phyloP scores from a whole-genome alignment of 2,113 vertebrate species.

The Perca fluviatilis region DNA sequence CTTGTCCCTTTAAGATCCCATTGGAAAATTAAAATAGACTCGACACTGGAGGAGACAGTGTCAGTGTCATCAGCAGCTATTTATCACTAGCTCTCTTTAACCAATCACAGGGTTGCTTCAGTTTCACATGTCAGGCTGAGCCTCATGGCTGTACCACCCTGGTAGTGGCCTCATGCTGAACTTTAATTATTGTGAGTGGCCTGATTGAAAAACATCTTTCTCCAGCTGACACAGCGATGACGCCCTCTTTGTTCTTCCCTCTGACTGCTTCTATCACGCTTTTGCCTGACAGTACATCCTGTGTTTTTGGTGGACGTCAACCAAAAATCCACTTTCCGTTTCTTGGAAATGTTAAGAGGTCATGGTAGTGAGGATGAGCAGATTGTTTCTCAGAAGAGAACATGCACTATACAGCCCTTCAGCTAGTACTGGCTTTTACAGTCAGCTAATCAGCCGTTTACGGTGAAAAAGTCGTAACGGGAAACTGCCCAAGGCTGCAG shows the following conservation, averaged over 20 bases:
- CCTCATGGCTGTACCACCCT: slow-evolving; percentile 33
- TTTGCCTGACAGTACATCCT: slow-evolving; percentile 41
- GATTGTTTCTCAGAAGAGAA: slow-evolving; percentile 32
- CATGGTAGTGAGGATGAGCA: slow-evolving; percentile 4
- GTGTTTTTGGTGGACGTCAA: slow-evolving; percentile 58
- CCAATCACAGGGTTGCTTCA: slow-evolving; percentile 31
- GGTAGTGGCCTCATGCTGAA: slow-evolving; percentile 58
- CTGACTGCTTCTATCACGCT: slow-evolving; percentile 28
- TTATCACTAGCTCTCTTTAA: slow-evolving; percentile 22
- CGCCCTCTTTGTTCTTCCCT: slow-evolving; percentile 38
- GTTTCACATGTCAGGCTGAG: slow-evolving; percentile 38
- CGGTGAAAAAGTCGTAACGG: slow-evolving; percentile 32
- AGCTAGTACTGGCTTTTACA: slow-evolving; percentile 19
- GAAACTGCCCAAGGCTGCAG: slow-evolving; percentile 37
- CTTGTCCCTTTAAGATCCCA: slow-evolving; percentile 2
- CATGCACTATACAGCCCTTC: not conserved
- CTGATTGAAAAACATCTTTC: slow-evolving; percentile 54
- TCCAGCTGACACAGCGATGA: slow-evolving; percentile 44
- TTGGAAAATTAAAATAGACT: slow-evolving; percentile 26
- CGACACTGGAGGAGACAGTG: slow-evolving; percentile 2
- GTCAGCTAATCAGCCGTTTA: slow-evolving; percentile 32
- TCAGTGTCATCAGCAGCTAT: slow-evolving; percentile 32
- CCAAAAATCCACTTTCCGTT: slow-evolving; percentile 57
- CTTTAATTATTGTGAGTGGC: slow-evolving; percentile 71
- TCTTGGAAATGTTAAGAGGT: slow-evolving; percentile 39